Conservation (phyloP, 2,797 vertebrate species). For the Brachyalestes nurse region DNA sequence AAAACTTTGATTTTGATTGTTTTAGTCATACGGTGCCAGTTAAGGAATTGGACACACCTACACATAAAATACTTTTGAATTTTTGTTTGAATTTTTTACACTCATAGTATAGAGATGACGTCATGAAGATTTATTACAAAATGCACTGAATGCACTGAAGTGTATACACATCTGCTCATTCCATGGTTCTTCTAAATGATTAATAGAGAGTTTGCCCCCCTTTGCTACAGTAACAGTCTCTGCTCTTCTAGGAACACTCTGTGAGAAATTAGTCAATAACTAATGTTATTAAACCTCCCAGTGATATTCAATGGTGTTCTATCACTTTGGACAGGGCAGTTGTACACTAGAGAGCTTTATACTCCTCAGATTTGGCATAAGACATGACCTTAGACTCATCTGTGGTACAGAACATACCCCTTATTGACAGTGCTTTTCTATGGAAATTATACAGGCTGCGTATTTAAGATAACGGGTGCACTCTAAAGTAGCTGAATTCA, state of each 20-base stretch:
- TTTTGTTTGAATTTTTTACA: neutral
- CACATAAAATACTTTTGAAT: neutral
- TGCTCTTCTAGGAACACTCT: neutral
- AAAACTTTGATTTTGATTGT: neutral
- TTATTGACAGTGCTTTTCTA: neutral
- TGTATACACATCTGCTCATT: neutral
- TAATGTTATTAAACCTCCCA: neutral
- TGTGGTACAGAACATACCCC: neutral
- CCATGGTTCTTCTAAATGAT: neutral
- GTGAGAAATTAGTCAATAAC: neutral
- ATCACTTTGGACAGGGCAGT: neutral
- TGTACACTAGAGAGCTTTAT: neutral
- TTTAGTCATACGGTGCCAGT: neutral
- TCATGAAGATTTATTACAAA: too few relatives aligned
- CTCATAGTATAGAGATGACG: too few relatives aligned
- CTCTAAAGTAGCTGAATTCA: neutral
- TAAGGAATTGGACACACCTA: neutral
- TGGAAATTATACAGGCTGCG: neutral
- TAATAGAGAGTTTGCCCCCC: too few relatives aligned
- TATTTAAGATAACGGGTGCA: neutral
- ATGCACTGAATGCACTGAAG: neutral
- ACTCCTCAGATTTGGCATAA: neutral
- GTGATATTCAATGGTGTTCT: neutral
- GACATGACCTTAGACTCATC: neutral
- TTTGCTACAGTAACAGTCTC: neutral